A percentile compares a stretch with the other conserved stretches of the same genome.
These are phyloP conservation scores for Drosophila truncata DNA, from an alignment of 1,140 invertebrate species.

Conservation along the genomic window DNA sequence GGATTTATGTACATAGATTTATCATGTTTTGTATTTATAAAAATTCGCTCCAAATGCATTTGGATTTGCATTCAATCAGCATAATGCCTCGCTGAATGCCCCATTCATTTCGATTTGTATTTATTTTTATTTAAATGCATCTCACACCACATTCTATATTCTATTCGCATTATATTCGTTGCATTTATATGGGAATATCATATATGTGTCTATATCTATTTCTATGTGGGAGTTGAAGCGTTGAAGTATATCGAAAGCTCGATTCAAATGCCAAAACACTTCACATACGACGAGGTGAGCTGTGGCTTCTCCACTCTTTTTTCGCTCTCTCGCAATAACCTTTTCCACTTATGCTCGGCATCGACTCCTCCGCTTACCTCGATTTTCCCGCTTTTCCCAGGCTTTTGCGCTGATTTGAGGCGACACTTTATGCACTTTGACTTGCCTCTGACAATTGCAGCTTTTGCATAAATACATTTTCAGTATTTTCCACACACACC, in stretches of 20 bases:
- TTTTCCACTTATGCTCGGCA: slow-evolving; percentile 17
- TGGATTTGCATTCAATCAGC: slow-evolving; percentile 78
- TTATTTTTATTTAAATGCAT: slow-evolving; percentile 31
- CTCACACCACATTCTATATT: slow-evolving; percentile 34
- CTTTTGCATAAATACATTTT: slow-evolving; percentile 84
- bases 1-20: slow-evolving; percentile 13
- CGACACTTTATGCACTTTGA: slow-evolving; percentile 73
- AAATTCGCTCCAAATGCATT: slow-evolving; percentile 71
- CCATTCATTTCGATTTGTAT: slow-evolving; percentile 24
- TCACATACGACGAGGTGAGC: slow-evolving; percentile 56
- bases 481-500: slow-evolving; percentile 55
- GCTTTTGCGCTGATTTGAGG: slow-evolving; percentile 51
- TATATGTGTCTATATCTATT: slow-evolving; percentile 13
- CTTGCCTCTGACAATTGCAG: slow-evolving; percentile 76
- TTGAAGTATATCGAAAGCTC: slow-evolving; percentile 50
- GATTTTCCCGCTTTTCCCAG: not conserved
- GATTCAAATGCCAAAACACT: slow-evolving; percentile 78
- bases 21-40: slow-evolving; percentile 55
- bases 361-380: not conserved
- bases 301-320: slow-evolving; percentile 4
- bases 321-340: not conserved
- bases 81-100: slow-evolving; percentile 37
- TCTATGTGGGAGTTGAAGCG: slow-evolving; percentile 10
- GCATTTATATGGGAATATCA: slow-evolving; percentile 18
- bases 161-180: slow-evolving; percentile 31